A percentile compares a stretch with the other conserved stretches of the same genome.
Evolutionary conservation across 2,113 vertebrate species (phyloP).

Genomic region (Campylomormyrus numenius): DNA sequence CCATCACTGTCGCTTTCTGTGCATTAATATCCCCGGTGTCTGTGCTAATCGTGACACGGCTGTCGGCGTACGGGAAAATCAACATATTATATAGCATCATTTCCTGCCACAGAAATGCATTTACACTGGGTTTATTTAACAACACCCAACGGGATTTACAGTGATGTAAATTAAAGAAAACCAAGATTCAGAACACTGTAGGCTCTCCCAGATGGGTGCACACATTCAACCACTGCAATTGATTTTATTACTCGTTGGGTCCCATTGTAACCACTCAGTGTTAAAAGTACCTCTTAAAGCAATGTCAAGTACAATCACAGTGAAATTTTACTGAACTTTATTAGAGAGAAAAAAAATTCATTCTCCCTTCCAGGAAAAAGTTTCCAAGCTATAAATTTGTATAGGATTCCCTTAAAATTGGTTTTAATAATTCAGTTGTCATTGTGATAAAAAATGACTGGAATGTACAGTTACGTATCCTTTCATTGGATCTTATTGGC

Average conservation of each 20-base stretch:
- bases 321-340: not conserved
- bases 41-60: not conserved
- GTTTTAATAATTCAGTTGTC: not conserved
- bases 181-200: not conserved
- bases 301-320: not conserved
- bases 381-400: not conserved
- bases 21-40: not conserved
- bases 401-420: not conserved
- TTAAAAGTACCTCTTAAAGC: not conserved
- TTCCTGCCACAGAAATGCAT: not conserved
- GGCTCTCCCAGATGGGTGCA: not conserved
- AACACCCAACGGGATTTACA: not conserved
- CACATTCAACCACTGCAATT: not conserved
- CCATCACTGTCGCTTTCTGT: not conserved
- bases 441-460: not conserved
- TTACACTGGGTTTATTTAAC: not conserved
- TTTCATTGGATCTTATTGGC: not conserved
- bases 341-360: not conserved
- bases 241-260: not conserved
- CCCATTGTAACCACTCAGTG: not conserved
- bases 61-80: not conserved
- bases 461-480: not conserved
- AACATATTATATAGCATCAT: not conserved
- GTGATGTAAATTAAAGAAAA: not conserved
- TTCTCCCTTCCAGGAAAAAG: not conserved